A percentile compares a stretch with the other conserved stretches of the same genome.
These are phyloP conservation scores for Halocaridina rubra DNA, from an alignment of 2,888 invertebrate genomes.

Conservation along the genomic window DNA sequence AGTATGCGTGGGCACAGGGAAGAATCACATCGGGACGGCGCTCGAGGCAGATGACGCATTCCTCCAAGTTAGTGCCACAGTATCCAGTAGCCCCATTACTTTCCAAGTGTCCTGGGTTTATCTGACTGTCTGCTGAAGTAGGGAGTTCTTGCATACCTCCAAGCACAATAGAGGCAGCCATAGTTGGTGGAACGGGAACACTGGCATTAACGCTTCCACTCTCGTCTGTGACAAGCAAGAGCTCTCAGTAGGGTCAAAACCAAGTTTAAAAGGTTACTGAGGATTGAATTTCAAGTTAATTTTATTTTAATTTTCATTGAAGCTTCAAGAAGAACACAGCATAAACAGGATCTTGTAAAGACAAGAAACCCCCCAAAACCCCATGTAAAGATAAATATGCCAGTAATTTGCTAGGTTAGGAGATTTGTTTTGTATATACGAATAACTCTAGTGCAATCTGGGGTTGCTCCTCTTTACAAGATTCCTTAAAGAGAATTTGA, in stretches of 20 bases:
- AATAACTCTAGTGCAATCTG: too few relatives aligned
- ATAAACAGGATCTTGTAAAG: not conserved
- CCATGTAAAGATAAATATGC: too few relatives aligned
- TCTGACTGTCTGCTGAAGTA: not conserved
- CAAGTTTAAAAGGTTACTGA: too few relatives aligned
- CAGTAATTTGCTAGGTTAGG: too few relatives aligned
- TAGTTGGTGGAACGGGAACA: slow-evolving; percentile 42
- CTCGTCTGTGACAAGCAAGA: not conserved
- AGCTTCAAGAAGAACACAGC: not conserved
- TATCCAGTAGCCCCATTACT: slow-evolving; percentile 17
- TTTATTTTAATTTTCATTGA: too few relatives aligned
- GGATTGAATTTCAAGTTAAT: too few relatives aligned
- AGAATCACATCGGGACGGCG: slow-evolving; percentile 77
- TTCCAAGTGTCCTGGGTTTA: not conserved
- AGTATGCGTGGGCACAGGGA: slow-evolving; percentile 79
- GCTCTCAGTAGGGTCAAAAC: too few relatives aligned
- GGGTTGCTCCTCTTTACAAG: too few relatives aligned
- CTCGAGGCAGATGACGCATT: slow-evolving; percentile 80
- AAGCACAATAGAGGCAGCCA: slow-evolving; percentile 55
- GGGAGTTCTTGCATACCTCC: slow-evolving; percentile 36
- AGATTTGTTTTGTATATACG: too few relatives aligned
- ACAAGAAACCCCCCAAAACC: too few relatives aligned
- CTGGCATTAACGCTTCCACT: not conserved
- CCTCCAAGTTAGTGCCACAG: slow-evolving; percentile 43
- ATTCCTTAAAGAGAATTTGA: too few relatives aligned